Evolutionary conservation across 2,888 invertebrate genomes (phyloP).

Genomic region (Watsonalla binaria): DNA sequence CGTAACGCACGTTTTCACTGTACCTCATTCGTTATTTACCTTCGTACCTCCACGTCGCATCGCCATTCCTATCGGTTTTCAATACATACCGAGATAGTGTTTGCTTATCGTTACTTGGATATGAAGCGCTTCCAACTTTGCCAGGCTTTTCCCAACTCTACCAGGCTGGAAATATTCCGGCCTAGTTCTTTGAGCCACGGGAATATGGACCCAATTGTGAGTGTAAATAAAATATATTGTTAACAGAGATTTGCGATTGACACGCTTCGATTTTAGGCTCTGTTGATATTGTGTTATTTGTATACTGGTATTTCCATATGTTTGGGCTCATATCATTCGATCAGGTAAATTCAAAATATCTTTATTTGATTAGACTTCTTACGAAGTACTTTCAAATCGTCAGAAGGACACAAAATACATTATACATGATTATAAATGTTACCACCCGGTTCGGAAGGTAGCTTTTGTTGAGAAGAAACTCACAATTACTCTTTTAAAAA

Average conservation of each 20-base stretch:
- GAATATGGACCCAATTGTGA: background rate
- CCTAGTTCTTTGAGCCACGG: background rate
- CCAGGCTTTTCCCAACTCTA: background rate
- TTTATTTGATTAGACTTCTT: no score
- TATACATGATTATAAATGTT: no score
- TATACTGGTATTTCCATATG: background rate
- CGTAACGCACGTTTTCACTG: no score
- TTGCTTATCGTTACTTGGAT: constrained; percentile 13
- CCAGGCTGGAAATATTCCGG: background rate
- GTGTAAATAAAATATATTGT: background rate
- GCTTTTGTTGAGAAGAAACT: no score
- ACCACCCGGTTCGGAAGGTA: no score
- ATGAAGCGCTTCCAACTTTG: constrained; percentile 2
- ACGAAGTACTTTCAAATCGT: no score
- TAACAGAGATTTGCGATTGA: background rate
- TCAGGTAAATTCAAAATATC: no score
- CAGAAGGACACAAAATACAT: no score
- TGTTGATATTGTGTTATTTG: background rate
- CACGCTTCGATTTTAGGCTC: background rate
- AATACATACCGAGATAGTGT: constrained; percentile 13
- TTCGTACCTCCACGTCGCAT: constrained; percentile 6
- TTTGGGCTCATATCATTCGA: no score
- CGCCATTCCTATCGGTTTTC: constrained; percentile 12
- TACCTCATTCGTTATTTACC: background rate
- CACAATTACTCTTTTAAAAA: no score